Evolutionary conservation across 2,888 invertebrate species (phyloP).

Genomic region (Hypsopygia costalis): DNA sequence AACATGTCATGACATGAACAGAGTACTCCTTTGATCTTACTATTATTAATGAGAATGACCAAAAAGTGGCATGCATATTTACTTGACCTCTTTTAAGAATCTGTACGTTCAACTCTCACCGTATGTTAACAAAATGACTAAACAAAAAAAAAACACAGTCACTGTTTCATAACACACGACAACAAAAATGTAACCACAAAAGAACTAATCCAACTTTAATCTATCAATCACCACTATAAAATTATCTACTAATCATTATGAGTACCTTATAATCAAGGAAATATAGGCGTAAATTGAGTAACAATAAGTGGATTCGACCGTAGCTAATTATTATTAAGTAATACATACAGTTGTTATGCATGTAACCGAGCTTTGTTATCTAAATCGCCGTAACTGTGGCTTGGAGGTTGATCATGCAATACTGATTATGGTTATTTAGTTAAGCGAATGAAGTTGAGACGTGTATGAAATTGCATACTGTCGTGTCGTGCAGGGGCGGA

Average conservation of each 20-base stretch:
- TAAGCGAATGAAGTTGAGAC: neutral
- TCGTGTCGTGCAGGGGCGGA: no score
- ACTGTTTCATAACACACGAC: no score
- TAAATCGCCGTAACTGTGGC: slow-evolving; percentile 9
- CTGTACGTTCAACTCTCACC: no score
- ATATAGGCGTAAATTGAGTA: slow-evolving; percentile 10
- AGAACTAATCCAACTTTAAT: slow-evolving; percentile 2
- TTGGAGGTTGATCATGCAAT: slow-evolving; percentile 15
- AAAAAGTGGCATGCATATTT: no score
- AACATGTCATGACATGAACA: no score
- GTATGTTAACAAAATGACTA: no score
- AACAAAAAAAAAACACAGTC: no score
- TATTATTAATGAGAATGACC: no score
- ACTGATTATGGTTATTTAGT: slow-evolving; percentile 13
- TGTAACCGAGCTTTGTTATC: slow-evolving; percentile 16
- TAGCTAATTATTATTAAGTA: slow-evolving; percentile 13
- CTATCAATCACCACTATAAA: slow-evolving; percentile 8
- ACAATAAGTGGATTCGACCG: slow-evolving; percentile 3
- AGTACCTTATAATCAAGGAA: neutral
- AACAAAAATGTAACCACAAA: no score
- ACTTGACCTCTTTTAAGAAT: no score
- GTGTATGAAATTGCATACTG: no score
- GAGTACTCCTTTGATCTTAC: no score
- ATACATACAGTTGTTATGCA: slow-evolving; percentile 17
- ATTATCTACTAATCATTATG: neutral